These are phyloP conservation scores for Asteroscopus sphinx DNA, from an alignment of 2,888 invertebrate genomes.

Conservation along the genomic window DNA sequence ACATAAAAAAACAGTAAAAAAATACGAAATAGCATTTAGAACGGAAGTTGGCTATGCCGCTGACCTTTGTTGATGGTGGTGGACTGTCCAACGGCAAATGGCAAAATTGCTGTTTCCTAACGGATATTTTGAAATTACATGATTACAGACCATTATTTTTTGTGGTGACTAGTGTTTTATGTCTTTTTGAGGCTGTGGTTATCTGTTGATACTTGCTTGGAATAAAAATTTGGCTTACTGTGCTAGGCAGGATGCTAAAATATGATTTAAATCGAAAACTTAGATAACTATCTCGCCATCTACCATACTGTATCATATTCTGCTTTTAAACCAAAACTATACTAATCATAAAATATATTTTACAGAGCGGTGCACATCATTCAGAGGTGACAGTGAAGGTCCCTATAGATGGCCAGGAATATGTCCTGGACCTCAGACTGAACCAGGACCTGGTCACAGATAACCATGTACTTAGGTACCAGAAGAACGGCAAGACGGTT, in stretches of 20 bases:
- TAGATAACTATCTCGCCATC: too few relatives aligned
- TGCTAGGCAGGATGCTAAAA: too few relatives aligned
- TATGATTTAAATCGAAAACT: too few relatives aligned
- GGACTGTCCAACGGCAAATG: constrained; percentile 11
- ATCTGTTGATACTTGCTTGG: background rate
- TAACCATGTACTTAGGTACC: constrained; percentile 91
- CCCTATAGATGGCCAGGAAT: constrained; percentile 91
- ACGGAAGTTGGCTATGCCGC: constrained; percentile 58
- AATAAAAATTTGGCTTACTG: too few relatives aligned
- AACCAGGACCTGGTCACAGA: constrained; percentile 93
- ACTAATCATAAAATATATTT: constrained; percentile 3
- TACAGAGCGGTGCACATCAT: constrained; percentile 81
- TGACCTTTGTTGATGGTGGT: constrained; percentile 51
- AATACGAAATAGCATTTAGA: constrained; percentile 53
- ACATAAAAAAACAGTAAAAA: constrained; percentile 30
- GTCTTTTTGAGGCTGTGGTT: constrained; percentile 3
- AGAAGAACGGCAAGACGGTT: constrained; percentile 87
- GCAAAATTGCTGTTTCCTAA: constrained; percentile 40
- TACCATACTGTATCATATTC: background rate
- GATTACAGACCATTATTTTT: constrained; percentile 43
- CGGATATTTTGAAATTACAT: constrained; percentile 27
- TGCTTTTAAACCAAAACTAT: too few relatives aligned
- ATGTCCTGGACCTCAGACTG: constrained; percentile 92
- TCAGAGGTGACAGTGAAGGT: constrained; percentile 90
- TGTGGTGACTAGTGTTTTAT: constrained; percentile 20